phyloP scores from a whole-genome alignment of 2,113 vertebrate genomes.

The Laticauda colubrina region DNA sequence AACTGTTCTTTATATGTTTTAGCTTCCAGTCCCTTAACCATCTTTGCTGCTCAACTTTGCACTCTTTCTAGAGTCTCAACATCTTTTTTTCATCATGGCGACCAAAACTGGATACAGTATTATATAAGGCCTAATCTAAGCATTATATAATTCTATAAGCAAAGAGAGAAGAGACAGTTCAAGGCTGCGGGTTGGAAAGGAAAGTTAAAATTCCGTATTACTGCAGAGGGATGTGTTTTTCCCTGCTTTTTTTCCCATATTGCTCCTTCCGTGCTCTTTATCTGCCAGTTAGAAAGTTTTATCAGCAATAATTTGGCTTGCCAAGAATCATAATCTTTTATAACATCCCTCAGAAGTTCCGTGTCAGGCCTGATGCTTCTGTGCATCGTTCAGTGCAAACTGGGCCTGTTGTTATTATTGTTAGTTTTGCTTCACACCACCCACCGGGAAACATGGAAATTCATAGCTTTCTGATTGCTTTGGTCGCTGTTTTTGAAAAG shows the following conservation, averaged over 20 bases:
- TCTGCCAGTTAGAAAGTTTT: background rate
- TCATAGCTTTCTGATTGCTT: slow-evolving; percentile 1
- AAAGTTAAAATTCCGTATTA: background rate
- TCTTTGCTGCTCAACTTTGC: too few relatives aligned
- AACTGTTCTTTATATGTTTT: too few relatives aligned
- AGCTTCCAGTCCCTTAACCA: too few relatives aligned
- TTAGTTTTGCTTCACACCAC: background rate
- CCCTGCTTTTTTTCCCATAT: accelerated
- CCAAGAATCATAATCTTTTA: background rate
- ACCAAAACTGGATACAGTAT: too few relatives aligned
- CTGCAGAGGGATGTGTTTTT: background rate
- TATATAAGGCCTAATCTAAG: too few relatives aligned
- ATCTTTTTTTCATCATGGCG: too few relatives aligned
- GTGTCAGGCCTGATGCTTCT: background rate
- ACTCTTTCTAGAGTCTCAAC: too few relatives aligned
- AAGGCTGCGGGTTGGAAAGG: background rate
- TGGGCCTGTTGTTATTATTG: background rate
- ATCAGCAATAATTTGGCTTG: background rate
- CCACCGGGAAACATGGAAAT: slow-evolving; percentile 34
- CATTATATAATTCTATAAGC: background rate
- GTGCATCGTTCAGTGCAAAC: background rate
- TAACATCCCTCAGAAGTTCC: background rate
- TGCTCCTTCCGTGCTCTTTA: background rate
- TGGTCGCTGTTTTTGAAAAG: slow-evolving; percentile 13
- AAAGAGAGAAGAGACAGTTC: background rate